Evolutionary conservation across 2,113 vertebrate genomes (phyloP).

Genomic region (Hirundichthys speculiger): DNA sequence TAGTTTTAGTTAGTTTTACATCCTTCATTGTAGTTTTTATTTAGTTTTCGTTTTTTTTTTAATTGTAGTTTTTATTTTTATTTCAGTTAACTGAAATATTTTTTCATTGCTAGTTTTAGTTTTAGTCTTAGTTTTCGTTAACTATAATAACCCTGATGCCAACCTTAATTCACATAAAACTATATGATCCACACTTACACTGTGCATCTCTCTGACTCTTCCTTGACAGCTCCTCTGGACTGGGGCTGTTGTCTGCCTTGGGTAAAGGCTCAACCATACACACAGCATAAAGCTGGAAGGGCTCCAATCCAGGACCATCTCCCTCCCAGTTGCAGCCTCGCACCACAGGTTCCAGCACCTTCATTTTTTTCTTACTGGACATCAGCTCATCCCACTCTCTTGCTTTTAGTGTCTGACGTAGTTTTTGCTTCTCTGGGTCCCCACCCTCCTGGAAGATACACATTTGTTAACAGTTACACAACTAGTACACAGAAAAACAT

Average conservation of each 20-base stretch:
- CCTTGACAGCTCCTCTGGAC: constrained; percentile 76
- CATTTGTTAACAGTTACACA: background rate
- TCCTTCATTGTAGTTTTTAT: too few species aligned
- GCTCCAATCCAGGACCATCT: constrained; percentile 46
- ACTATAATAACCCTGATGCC: too few species aligned
- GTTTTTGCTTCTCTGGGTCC: constrained; percentile 92
- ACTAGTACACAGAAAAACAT: background rate
- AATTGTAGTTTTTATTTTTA: too few species aligned
- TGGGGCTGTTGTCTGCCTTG: constrained; percentile 80
- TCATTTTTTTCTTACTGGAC: constrained; percentile 90
- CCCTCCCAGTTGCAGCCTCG: constrained; percentile 90
- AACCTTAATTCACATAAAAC: too few species aligned
- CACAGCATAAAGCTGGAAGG: constrained; percentile 83
- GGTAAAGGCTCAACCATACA: constrained; percentile 81
- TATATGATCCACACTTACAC: constrained; percentile 82
- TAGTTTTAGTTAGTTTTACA: too few species aligned
- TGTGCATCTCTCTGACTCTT: constrained; percentile 83
- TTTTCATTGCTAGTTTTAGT: too few species aligned
- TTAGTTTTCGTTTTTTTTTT: too few species aligned
- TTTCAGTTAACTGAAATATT: too few species aligned
- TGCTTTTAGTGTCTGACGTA: constrained; percentile 92
- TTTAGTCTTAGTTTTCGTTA: too few species aligned
- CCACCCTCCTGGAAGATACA: constrained; percentile 81
- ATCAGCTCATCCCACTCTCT: constrained; percentile 96
- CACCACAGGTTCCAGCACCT: constrained; percentile 86